These are phyloP conservation scores for Moxostoma hubbsi DNA, from an alignment of 2,797 vertebrate genomes.

Conservation along the genomic window DNA sequence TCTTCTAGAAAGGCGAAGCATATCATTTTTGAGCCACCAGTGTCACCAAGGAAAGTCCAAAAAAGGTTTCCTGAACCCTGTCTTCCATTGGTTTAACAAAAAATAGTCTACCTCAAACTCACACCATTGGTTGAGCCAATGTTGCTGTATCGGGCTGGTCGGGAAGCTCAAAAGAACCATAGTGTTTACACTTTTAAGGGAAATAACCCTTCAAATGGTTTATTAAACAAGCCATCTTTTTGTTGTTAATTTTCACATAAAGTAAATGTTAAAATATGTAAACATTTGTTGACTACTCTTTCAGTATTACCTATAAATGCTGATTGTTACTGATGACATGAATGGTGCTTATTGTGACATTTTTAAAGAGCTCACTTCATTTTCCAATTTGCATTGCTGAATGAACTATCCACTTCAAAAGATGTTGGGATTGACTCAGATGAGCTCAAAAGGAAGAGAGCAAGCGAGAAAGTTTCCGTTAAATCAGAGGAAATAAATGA, in stretches of 20 bases:
- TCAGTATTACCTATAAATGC: slow-evolving; percentile 29
- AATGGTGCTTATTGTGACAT: slow-evolving; percentile 31
- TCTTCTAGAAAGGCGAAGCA: not conserved
- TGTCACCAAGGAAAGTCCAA: not conserved
- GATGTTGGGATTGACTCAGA: slow-evolving; percentile 54
- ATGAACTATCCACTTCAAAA: slow-evolving; percentile 55
- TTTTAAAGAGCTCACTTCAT: slow-evolving; percentile 46
- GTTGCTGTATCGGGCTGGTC: too few species aligned
- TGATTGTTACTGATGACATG: slow-evolving; percentile 24
- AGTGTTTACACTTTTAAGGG: too few species aligned
- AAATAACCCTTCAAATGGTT: too few species aligned
- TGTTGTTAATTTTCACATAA: not conserved
- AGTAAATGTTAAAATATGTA: not conserved
- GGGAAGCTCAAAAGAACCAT: too few species aligned
- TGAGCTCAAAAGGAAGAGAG: slow-evolving; percentile 38
- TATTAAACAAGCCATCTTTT: not conserved
- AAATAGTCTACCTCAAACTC: too few species aligned
- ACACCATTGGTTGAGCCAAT: too few species aligned
- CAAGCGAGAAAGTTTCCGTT: slow-evolving; percentile 15
- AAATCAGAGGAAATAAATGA: slow-evolving; percentile 44
- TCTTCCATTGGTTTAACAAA: not conserved
- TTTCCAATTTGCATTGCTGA: slow-evolving; percentile 52
- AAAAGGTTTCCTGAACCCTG: not conserved
- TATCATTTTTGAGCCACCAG: not conserved
- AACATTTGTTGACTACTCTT: slow-evolving; percentile 3